These are phyloP conservation scores for Pomatorhinus ruficollis DNA, from an alignment of 2,113 vertebrate species.

Conservation along the genomic window DNA sequence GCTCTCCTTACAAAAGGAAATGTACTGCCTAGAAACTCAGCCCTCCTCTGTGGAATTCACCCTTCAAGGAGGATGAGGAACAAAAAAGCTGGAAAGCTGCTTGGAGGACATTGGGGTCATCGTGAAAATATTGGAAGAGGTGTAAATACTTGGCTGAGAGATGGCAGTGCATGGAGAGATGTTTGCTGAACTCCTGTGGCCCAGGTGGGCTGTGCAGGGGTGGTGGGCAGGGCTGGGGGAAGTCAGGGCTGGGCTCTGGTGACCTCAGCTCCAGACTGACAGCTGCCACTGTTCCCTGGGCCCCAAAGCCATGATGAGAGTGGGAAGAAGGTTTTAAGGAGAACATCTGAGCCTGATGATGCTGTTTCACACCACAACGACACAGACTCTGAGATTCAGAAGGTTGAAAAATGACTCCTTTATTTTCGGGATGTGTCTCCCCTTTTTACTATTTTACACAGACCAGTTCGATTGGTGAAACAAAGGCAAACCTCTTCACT, in stretches of 20 bases:
- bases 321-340: background rate
- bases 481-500: no score
- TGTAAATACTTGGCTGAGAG: background rate
- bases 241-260: background rate
- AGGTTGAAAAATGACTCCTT: no score
- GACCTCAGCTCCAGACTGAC: background rate
- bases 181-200: background rate
- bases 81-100: background rate
- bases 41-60: background rate
- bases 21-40: background rate
- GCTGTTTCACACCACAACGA: no score
- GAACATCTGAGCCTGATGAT: background rate
- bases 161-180: background rate
- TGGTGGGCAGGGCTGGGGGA: no score
- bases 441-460: no score
- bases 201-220: background rate
- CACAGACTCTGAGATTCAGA: no score
- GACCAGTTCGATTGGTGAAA: no score
- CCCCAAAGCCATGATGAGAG: background rate
- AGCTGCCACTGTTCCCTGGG: background rate
- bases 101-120: background rate
- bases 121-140: background rate
- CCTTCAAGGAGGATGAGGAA: background rate
- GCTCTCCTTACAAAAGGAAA: background rate
- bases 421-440: no score